These are phyloP conservation scores for Poeciliopsis turrubarensis DNA, from an alignment of 2,113 vertebrate species.

Conservation along the genomic window DNA sequence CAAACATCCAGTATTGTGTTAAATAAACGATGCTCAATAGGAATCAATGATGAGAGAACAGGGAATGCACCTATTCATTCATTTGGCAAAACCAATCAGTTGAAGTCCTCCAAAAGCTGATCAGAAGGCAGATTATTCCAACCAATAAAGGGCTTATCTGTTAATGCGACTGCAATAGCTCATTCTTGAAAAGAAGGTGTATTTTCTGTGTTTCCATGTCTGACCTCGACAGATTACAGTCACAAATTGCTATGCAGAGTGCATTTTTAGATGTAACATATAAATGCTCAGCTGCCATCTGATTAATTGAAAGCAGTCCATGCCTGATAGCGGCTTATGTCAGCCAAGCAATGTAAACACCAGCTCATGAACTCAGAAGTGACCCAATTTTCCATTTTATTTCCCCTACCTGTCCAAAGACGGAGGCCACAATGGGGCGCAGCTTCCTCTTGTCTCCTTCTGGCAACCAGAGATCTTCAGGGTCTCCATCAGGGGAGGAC, in stretches of 20 bases:
- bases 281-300: not conserved
- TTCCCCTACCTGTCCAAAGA: constrained; percentile 83
- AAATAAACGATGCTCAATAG: not conserved
- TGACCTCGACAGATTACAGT: constrained; percentile 5
- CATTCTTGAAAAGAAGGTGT: not conserved
- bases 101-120: constrained; percentile 3
- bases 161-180: not conserved
- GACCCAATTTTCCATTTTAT: no score
- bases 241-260: not conserved
- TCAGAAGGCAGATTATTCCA: not conserved
- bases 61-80: not conserved
- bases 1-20: not conserved
- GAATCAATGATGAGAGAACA: not conserved
- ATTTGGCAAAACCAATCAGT: not conserved
- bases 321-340: not conserved
- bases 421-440: constrained; percentile 78
- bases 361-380: not conserved
- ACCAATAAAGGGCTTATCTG: not conserved
- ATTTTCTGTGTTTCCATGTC: not conserved
- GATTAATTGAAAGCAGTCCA: not conserved
- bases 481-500: constrained; percentile 65
- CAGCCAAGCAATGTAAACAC: not conserved
- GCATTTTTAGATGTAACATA: not conserved
- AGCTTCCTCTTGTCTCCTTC: constrained; percentile 70
- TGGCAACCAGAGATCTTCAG: constrained; percentile 51